Percentiles rank a stretch among this genome's conserved stretches.
These are phyloP conservation scores for Drosophila vallismaia DNA, from an alignment of 2,888 invertebrate species.

Conservation along the genomic window DNA sequence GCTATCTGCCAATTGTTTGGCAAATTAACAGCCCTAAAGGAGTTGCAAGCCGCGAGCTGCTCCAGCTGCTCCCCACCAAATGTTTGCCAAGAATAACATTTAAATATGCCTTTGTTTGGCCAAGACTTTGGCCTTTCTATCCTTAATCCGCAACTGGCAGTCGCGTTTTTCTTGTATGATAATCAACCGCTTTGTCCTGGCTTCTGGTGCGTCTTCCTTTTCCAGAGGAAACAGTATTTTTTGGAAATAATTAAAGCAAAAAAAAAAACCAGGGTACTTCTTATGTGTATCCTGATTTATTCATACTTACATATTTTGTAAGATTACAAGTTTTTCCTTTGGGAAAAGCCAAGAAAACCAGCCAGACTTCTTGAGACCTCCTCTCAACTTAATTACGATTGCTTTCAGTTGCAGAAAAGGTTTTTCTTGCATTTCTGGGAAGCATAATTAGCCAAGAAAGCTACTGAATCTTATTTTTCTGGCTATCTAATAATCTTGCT, in stretches of 20 bases:
- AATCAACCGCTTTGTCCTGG: conserved; percentile 45
- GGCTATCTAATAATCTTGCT: conserved; percentile 13
- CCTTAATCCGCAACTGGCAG: conserved; percentile 5
- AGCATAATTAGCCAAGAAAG: conserved; percentile 57
- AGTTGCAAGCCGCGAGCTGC: conserved; percentile 49
- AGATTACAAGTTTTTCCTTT: conserved; percentile 73
- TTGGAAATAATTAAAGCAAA: too few relatives aligned
- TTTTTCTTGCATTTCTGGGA: conserved; percentile 22
- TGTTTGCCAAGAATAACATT: conserved; percentile 70
- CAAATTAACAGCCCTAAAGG: conserved; percentile 77
- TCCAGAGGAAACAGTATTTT: too few relatives aligned
- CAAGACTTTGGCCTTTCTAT: conserved; percentile 39
- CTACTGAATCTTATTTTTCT: conserved; percentile 3
- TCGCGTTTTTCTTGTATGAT: conserved; percentile 49
- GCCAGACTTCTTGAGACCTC: conserved; percentile 17
- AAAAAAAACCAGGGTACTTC: too few relatives aligned
- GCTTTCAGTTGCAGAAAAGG: conserved; percentile 55
- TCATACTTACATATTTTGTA: conserved; percentile 73
- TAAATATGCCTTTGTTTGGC: conserved; percentile 79
- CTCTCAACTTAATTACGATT: conserved; percentile 59
- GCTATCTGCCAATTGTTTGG: conserved; percentile 78
- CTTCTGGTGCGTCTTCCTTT: too few relatives aligned
- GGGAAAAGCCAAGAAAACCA: conserved; percentile 39
- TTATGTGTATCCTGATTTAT: conserved; percentile 61
- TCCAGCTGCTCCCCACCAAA: conserved; percentile 15